phyloP scores from a whole-genome alignment of 2,797 vertebrate species.

The Manis pentadactyla region DNA sequence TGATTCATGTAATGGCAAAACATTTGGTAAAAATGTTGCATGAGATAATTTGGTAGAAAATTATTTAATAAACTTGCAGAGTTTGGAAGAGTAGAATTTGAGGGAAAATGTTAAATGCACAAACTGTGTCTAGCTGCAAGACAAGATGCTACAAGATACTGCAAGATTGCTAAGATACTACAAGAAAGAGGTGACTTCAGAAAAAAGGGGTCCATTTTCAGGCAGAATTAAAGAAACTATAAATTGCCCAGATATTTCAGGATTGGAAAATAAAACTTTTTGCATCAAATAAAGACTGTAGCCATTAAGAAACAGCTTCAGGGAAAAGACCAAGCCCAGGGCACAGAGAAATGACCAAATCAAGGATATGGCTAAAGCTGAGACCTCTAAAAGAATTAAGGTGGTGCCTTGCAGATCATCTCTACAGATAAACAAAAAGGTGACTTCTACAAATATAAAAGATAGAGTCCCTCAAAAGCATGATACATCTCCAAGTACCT shows the following conservation, averaged over 20 bases:
- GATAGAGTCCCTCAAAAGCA: background rate
- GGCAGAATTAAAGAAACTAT: slow-evolving; percentile 1
- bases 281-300: background rate
- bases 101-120: background rate
- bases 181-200: background rate
- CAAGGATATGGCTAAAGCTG: background rate
- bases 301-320: background rate
- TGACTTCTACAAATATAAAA: background rate
- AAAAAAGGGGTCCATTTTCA: background rate
- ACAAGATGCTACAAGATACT: too few species aligned
- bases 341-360: background rate
- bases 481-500: background rate
- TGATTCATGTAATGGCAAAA: background rate
- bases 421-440: background rate
- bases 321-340: background rate
- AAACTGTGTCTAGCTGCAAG: background rate
- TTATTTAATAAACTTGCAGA: background rate
- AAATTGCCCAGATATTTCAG: background rate
- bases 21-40: background rate
- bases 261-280: slow-evolving; percentile 25
- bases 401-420: background rate
- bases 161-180: background rate
- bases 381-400: background rate
- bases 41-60: background rate
- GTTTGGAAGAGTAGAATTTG: background rate